Conservation (phyloP, 2,888 invertebrate genomes). For the Yponomeuta plumbellus region DNA sequence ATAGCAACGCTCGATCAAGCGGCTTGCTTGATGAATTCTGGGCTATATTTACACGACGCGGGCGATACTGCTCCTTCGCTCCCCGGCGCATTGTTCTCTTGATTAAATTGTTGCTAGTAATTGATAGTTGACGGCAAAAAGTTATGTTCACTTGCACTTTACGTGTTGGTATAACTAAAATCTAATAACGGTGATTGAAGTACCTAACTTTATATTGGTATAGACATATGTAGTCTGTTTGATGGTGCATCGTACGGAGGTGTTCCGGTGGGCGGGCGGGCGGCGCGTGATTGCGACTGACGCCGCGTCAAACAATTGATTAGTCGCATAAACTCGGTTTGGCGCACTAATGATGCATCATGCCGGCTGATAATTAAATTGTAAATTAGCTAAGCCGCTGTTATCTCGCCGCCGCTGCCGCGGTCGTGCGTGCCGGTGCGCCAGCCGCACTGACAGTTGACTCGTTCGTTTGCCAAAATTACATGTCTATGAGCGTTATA, state of each 20-base stretch:
- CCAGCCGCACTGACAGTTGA: background rate
- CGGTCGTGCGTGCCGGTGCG: constrained; percentile 31
- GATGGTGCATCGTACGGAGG: constrained; percentile 11
- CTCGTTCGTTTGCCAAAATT: background rate
- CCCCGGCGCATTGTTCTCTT: constrained; percentile 61
- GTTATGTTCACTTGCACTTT: background rate
- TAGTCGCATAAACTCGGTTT: constrained; percentile 77
- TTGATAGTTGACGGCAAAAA: background rate
- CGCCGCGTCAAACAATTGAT: constrained; percentile 77
- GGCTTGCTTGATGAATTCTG: constrained; percentile 69
- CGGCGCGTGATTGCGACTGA: constrained; percentile 63
- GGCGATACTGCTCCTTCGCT: constrained; percentile 8
- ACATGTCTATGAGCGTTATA: background rate
- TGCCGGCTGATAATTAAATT: constrained; percentile 73
- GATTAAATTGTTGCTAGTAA: constrained; percentile 47
- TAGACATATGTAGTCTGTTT: background rate
- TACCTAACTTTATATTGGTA: background rate
- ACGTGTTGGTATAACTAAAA: background rate
- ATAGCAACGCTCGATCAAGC: constrained; percentile 67
- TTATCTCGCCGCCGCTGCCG: constrained; percentile 15
- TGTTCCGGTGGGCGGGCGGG: constrained; percentile 28
- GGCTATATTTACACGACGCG: constrained; percentile 71
- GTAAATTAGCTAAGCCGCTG: constrained; percentile 67
- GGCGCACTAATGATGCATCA: constrained; percentile 75
- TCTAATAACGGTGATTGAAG: background rate